Evolutionary conservation across 2,797 vertebrate genomes (phyloP).

Genomic region (Crypturellus tataupa): DNA sequence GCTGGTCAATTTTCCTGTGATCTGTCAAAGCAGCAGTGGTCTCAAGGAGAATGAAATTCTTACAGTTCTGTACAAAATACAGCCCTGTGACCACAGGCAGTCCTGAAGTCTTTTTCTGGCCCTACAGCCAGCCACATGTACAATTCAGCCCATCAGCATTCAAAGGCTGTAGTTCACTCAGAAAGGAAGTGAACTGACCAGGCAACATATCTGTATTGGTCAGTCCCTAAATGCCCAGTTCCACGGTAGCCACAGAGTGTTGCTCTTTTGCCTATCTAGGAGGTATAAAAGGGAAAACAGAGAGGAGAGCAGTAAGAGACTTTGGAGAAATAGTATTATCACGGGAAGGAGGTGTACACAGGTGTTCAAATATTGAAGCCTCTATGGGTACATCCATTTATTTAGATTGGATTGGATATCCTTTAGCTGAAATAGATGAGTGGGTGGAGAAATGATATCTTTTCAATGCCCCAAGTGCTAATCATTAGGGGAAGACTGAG

Average conservation of each 20-base stretch:
- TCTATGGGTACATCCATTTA: neutral
- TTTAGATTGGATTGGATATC: neutral
- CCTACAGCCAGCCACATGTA: neutral
- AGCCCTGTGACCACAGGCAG: neutral
- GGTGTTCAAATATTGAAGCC: neutral
- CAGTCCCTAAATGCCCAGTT: neutral
- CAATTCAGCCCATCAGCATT: constrained; percentile 22
- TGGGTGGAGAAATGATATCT: neutral
- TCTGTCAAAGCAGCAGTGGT: constrained; percentile 21
- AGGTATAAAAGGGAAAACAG: neutral
- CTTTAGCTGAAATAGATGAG: neutral
- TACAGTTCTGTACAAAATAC: neutral
- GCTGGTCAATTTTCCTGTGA: neutral
- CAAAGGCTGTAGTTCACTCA: neutral
- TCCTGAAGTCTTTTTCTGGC: constrained; percentile 6
- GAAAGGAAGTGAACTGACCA: constrained; percentile 17
- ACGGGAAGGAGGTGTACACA: neutral
- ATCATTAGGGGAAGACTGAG: neutral
- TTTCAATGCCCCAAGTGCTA: neutral
- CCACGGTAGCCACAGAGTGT: neutral
- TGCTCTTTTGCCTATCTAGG: neutral
- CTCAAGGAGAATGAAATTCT: constrained; percentile 23
- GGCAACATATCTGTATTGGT: neutral
- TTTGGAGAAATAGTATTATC: neutral
- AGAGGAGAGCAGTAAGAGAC: neutral